These are phyloP conservation scores for Nemapogon koenigi DNA, from an alignment of 2,888 invertebrate species.

Conservation along the genomic window DNA sequence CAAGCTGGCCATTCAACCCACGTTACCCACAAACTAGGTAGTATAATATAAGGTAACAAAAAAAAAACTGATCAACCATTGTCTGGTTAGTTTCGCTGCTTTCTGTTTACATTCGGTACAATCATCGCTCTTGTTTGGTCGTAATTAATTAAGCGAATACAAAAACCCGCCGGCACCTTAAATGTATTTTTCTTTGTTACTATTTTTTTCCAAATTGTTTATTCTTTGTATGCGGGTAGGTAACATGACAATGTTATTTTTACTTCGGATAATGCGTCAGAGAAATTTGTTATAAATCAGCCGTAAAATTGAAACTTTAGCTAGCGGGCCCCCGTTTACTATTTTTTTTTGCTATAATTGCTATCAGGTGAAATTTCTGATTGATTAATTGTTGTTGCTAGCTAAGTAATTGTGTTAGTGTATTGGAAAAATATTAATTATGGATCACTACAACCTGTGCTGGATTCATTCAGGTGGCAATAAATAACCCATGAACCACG, in stretches of 20 bases:
- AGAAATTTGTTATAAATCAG: constrained; percentile 51
- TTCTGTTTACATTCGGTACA: constrained; percentile 58
- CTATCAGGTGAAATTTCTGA: too few relatives aligned
- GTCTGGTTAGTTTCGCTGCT: constrained; percentile 42
- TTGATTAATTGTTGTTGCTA: too few relatives aligned
- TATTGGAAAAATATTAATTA: too few relatives aligned
- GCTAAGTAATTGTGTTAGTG: too few relatives aligned
- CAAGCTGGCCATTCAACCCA: too few relatives aligned
- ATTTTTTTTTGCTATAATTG: too few relatives aligned
- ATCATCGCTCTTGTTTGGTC: constrained; percentile 60
- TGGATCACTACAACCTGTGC: too few relatives aligned
- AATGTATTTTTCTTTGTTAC: constrained; percentile 24
- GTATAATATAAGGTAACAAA: neutral
- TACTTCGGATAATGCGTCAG: constrained; percentile 22
- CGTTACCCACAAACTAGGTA: too few relatives aligned
- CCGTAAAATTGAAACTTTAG: constrained; percentile 53
- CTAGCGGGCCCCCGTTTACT: too few relatives aligned
- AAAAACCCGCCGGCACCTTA: constrained; percentile 7
- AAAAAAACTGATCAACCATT: constrained; percentile 23
- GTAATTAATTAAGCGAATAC: constrained; percentile 55
- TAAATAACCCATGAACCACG: too few relatives aligned
- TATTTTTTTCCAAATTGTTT: constrained; percentile 27
- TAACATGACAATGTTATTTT: constrained; percentile 40
- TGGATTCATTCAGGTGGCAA: too few relatives aligned
- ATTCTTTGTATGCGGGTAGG: constrained; percentile 20